Evolutionary conservation across 2,888 invertebrate genomes (phyloP), one percentile per base, ranked within the genome.

Genomic region (Nomada goodeniana): DNA sequence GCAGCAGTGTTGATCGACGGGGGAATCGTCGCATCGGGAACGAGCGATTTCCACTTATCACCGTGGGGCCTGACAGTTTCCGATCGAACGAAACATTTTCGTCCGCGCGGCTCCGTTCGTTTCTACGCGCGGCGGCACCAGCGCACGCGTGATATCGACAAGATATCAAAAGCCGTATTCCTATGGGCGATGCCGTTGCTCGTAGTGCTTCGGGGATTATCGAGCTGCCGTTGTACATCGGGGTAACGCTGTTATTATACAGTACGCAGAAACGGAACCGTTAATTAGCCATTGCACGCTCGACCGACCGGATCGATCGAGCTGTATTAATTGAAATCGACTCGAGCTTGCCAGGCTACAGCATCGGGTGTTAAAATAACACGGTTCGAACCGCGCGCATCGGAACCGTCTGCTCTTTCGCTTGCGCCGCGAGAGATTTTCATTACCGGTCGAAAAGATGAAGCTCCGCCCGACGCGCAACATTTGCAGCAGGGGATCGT

Each of bases 131-230:
- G 36, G 20, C 15, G 5, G 70, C 20, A 10, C 0, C 2, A 36
- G 59, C 52, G 65, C 65, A 44, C 76, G 55, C 76, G 55, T 86
- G 86, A 65, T 86, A 86, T 86, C 87, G 86, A 86, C 86, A 86
- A 80, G 77, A 55, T 82, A 86, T 86, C 86, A 86, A 84, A 71
- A 76, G 75, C 73, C 60, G 55, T 80, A 70, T 87, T 77, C 87
- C 85, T 82, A 82, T 60, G 82, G 68, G 85, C 84, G 64, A 84
- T 79, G 75, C 73, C n/a, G 23, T 1, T 67, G 77, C 55, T 59
- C 50, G 29, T 20, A 53, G 70, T 55, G 68, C 36, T 50, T 44
- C 67, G 2, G 71, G 75, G 78, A 82, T 83, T 73, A 78, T 71
- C 57, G 26, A 74, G 74, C 71, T 75, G 71, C 70, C 70, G 74